phyloP scores from a whole-genome alignment of 2,797 vertebrate species.

The Anguilla megastoma region DNA sequence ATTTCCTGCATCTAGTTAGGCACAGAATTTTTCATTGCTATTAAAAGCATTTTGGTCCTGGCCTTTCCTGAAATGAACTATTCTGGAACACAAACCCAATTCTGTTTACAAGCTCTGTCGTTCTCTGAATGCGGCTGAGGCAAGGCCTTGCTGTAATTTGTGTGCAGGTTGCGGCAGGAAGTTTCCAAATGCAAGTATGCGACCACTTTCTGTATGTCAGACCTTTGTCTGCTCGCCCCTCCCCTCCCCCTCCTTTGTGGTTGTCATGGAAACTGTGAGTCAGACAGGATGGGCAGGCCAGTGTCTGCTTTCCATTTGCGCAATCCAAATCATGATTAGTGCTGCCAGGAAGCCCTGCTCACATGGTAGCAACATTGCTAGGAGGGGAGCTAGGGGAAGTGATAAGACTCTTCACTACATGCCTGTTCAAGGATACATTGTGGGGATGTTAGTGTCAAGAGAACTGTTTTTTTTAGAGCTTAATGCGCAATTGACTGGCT shows the following conservation, averaged over 20 bases:
- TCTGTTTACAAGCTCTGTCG: neutral
- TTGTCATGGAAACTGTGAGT: constrained; percentile 61
- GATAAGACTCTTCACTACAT: neutral
- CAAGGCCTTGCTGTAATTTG: no score
- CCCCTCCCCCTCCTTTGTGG: constrained; percentile 31
- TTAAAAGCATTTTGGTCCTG: neutral
- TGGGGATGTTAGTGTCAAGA: neutral
- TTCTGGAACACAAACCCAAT: neutral
- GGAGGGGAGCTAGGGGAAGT: neutral
- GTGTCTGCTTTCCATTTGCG: neutral
- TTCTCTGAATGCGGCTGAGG: neutral
- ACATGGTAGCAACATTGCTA: neutral
- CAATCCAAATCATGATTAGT: neutral
- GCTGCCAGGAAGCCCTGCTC: constrained; percentile 3
- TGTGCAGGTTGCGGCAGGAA: constrained; percentile 19
- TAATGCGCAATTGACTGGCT: neutral
- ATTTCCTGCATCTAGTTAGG: neutral
- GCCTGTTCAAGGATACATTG: neutral
- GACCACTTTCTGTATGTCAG: constrained; percentile 58
- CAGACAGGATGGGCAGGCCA: constrained; percentile 52
- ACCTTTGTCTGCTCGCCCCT: constrained; percentile 12
- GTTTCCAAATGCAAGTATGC: neutral
- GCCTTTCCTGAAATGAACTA: neutral
- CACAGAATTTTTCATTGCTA: neutral
- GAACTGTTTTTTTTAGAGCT: neutral